Conservation (phyloP, 2,113 vertebrate genomes). For the Eolophus roseicapilla region DNA sequence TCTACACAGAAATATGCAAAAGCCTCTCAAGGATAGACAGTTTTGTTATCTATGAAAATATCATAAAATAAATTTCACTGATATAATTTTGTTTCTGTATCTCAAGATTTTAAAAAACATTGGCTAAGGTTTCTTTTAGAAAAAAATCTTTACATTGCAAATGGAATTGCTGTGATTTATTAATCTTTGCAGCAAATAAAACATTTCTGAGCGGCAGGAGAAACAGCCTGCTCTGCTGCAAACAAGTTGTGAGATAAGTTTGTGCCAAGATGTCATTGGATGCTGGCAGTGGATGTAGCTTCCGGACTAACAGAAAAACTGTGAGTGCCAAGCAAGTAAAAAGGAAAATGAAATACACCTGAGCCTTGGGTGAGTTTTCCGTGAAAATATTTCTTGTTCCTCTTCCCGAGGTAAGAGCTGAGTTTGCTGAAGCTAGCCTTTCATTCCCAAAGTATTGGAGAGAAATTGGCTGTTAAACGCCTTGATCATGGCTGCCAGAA, state of each 20-base stretch:
- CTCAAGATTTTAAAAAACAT: not conserved
- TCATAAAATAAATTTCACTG: not conserved
- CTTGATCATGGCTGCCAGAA: not conserved
- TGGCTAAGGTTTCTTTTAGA: not conserved
- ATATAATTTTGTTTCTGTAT: not conserved
- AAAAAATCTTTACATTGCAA: not conserved
- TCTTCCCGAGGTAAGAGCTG: not conserved
- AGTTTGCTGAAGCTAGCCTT: not conserved
- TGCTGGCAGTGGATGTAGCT: not conserved
- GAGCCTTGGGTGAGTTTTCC: not conserved
- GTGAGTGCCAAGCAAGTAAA: not conserved
- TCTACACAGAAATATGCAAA: not conserved
- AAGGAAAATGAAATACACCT: not conserved
- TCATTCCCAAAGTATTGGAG: not conserved
- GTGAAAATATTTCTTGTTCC: conserved; percentile 16
- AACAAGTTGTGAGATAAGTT: not conserved
- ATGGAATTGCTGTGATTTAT: not conserved
- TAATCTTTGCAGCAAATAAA: not conserved
- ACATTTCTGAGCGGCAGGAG: not conserved
- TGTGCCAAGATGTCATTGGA: not conserved
- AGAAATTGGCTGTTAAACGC: not conserved
- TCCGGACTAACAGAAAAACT: not conserved
- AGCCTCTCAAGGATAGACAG: not conserved
- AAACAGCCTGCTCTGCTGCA: not conserved
- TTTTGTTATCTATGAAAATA: not conserved